Evolutionary conservation across 2,888 invertebrate genomes (phyloP).

Genomic region (Drosophila histrio): DNA sequence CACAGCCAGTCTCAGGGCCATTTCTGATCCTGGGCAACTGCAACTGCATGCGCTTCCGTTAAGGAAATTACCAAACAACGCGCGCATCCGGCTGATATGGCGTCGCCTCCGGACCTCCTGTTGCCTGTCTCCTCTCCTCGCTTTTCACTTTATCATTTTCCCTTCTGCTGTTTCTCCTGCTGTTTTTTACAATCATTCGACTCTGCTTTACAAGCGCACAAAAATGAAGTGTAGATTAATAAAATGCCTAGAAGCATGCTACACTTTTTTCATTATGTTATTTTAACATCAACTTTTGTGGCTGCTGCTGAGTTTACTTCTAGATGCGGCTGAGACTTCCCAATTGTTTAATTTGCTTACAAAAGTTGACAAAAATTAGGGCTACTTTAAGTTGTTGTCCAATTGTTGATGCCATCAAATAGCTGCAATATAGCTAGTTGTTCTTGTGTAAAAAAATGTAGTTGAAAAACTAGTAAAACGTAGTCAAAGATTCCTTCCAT

Average conservation of each 20-base stretch:
- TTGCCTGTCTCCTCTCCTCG: not conserved
- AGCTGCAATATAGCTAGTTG: too few relatives aligned
- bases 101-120: conserved; percentile 58
- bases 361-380: conserved; percentile 26
- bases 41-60: conserved; percentile 72
- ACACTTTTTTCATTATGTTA: conserved; percentile 15
- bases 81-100: conserved; percentile 73
- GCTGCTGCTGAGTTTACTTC: conserved; percentile 14
- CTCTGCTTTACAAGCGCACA: conserved; percentile 41
- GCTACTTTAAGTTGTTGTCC: conserved; percentile 25
- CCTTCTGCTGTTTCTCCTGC: not conserved
- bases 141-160: not conserved
- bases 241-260: conserved; percentile 70
- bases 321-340: not conserved
- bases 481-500: too few relatives aligned
- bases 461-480: too few relatives aligned
- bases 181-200: conserved; percentile 6
- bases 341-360: conserved; percentile 5
- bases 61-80: conserved; percentile 77
- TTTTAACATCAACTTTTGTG: conserved; percentile 1
- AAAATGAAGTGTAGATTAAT: conserved; percentile 64
- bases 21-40: conserved; percentile 37
- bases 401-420: too few relatives aligned
- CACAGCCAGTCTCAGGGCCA: conserved; percentile 13
- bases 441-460: too few relatives aligned